Evolutionary conservation across 2,113 vertebrate species (phyloP), one percentile per base, ranked within the genome.

Genomic region (Albula goreensis): DNA sequence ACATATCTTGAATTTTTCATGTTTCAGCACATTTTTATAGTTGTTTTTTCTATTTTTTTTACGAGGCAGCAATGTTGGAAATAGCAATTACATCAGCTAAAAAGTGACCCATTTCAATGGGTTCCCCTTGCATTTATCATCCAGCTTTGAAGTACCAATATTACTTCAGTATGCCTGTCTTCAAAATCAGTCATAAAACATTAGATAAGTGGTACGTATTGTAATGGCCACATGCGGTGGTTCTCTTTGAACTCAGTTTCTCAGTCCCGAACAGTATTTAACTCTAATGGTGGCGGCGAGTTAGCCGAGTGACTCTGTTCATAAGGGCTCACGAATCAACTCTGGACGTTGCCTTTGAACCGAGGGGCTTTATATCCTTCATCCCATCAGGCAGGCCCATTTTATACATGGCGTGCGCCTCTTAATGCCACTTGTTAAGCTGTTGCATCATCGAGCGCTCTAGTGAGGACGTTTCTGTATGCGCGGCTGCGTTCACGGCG

Each of bases 91-190:
- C 85, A 85, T 83, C 85, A 83, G 53, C 81, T 78, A 78, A 63
- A 87, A 80, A 88, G 86, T 85, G 86, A 88, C 86, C 90, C 83
- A 88, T 88, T 89, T 90, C 87, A 88, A 31, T 57, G 50, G 70
- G 78, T 87, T 87, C 6, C 10, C 78, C 49, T 88, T 5, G n/a
- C 50, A 80, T 86, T 83, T 60, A 84, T 88, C 81, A 66, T 70
- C 70, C 66, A 80, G 78, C 81, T 87, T 86, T 86, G 83, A 89
- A 89, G 56, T 87, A 66, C 70, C 53, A 50, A 52, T 41, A 6
- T 41, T 82, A 83, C 85, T 89, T 86, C 79, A 48, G 25, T 77
- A 57, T 31, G 86, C 82, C 50, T 5, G 4, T 86, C 74, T 57
- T 87, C 66, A 83, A 57, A 82, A 87, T 86, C 79, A 89, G 56